Conservation (phyloP, 2,888 invertebrate genomes). For the Plagodis pulveraria region DNA sequence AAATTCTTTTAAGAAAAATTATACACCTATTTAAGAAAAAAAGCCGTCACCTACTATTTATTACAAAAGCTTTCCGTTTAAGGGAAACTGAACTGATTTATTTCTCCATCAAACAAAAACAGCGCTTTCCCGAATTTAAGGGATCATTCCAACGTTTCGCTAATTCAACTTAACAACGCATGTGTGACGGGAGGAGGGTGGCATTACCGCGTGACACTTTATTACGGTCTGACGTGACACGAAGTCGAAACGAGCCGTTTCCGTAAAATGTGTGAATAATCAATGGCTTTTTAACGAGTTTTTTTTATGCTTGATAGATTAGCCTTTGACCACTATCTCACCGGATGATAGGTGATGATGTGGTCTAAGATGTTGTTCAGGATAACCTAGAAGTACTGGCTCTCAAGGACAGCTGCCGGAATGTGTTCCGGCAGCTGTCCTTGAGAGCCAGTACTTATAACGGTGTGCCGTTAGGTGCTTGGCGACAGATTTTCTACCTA, state of each 20-base stretch:
- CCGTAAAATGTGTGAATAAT: constrained; percentile 4
- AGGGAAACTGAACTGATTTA: background rate
- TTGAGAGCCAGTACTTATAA: too few species aligned
- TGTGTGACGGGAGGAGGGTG: constrained; percentile 14
- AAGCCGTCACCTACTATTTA: background rate
- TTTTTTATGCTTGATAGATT: too few species aligned
- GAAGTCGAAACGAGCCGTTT: background rate
- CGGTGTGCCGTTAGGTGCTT: too few species aligned
- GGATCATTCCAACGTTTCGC: constrained; percentile 19
- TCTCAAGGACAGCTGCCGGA: too few species aligned
- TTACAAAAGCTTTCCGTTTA: background rate
- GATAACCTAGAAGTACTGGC: too few species aligned
- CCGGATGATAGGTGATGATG: too few species aligned
- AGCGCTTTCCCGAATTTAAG: constrained; percentile 15
- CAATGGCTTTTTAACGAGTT: constrained; percentile 11
- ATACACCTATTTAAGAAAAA: too few species aligned
- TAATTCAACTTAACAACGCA: constrained; percentile 19
- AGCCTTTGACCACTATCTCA: too few species aligned
- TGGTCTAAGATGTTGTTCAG: too few species aligned
- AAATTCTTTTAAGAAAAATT: too few species aligned
- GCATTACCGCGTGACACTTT: constrained; percentile 20
- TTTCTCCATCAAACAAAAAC: constrained; percentile 11
- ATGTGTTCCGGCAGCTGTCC: too few species aligned
- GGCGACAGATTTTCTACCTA: too few species aligned
- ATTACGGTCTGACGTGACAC: constrained; percentile 19